Percentiles rank a stretch among this genome's conserved stretches.
These are phyloP conservation scores for Dendrophyllia cribrosa DNA, from an alignment of 64 coral and sea anemone species.

Conservation along the genomic window DNA sequence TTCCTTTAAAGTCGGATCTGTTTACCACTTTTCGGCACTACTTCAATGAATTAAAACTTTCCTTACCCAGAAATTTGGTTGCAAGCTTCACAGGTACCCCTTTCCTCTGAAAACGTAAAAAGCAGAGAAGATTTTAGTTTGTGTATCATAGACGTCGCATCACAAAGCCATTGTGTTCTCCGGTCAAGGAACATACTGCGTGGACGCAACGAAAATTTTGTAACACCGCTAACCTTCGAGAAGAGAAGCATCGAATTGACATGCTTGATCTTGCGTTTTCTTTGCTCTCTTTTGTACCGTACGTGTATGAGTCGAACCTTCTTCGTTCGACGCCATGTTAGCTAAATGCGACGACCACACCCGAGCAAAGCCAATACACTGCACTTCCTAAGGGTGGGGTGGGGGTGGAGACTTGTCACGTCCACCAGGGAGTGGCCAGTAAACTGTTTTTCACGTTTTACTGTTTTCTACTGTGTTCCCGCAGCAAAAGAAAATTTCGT, in stretches of 20 bases:
- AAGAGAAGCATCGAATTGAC: conserved; percentile 98
- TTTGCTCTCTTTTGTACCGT: conserved; percentile 96
- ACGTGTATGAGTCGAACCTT: conserved; percentile 92
- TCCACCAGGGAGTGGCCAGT: conserved; percentile 39
- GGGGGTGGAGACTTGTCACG: conserved; percentile 65
- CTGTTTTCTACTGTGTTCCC: not conserved
- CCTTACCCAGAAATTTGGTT: conserved; percentile 92
- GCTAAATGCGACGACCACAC: conserved; percentile 93
- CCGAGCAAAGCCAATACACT: conserved; percentile 81
- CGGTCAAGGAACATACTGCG: conserved; percentile 6
- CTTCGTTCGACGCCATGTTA: conserved; percentile 98
- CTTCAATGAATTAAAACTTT: conserved; percentile 14
- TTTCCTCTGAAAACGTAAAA: conserved; percentile 87
- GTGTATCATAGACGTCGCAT: conserved; percentile 30
- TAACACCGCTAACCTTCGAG: conserved; percentile 81
- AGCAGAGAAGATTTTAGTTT: conserved; percentile 66
- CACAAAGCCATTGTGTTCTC: conserved; percentile 57
- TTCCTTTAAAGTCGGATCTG: not conserved
- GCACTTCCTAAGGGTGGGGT: conserved; percentile 81
- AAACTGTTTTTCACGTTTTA: conserved; percentile 5
- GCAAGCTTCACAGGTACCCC: conserved; percentile 89
- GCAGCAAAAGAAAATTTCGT: not conserved
- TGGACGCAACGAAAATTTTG: not conserved
- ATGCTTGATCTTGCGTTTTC: conserved; percentile 99
- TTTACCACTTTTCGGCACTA: not conserved